Base-by-base conservation (phyloP, 2,888 invertebrate genomes). In the Synergus umbraculus region DNA sequence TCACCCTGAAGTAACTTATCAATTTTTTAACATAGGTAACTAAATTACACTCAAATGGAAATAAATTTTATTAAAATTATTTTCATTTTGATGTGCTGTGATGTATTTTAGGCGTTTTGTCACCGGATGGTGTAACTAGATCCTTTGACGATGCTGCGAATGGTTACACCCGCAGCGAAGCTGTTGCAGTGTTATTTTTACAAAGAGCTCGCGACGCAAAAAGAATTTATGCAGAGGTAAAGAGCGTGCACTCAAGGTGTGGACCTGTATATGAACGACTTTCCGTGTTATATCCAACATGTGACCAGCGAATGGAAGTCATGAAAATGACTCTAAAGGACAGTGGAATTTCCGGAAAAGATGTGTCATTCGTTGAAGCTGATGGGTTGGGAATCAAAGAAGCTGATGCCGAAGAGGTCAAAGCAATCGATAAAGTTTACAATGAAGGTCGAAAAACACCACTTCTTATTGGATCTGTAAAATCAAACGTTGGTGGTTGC, bases 361-460 rank as follows among this genome's bases (percentile, higher is more conserved):
- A 84, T 7, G 63, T 88, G 8, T 73, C 79, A 0, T 88, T 81
- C 49, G 15, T 88, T 0, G 88, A 88, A 15, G 86, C 86, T 29
- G 89, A 95, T 89, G 95, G 95, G n/a, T 94, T 94, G 22, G 95
- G 94, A 77, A 94, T 94, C 5, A 94, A 90, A 43, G 92, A 93
- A 37, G 93, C 94, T 15, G 86, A 86, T 78, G 78, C 82, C 4
- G 66, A 79, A 13, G 88, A 87, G 43, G 54, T 83, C 0, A 66
- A 82, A n/a, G 85, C 87, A 4, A 85, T 87, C 4, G 86, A 85
- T n/a, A n/a, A 37, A 0, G 82, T 86, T 2, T 85, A 84, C 58
- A 83, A 84, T 10, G 67, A 82, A 73, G 78, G 67, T 65, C 80
- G 86, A 78, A 76, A 78, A 0, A 22, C 78, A 9, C 85, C 87